A percentile compares a stretch with the other conserved stretches of the same genome.
phyloP scores from a whole-genome alignment of 2,888 invertebrate species.

The Brenthis hecate region DNA sequence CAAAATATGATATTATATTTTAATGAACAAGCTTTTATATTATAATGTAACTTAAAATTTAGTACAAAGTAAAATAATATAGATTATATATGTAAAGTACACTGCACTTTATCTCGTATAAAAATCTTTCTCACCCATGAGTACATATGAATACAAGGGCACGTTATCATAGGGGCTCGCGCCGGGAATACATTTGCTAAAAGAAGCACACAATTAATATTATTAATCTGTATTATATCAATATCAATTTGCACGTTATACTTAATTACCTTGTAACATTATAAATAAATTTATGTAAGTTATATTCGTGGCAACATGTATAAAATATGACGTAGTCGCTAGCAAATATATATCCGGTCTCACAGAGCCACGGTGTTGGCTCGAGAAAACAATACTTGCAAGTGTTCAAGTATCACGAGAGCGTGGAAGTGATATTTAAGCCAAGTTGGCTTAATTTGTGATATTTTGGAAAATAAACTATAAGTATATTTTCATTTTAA shows the following conservation, averaged over 20 bases:
- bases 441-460: too few species aligned
- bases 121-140: conserved; percentile 14
- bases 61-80: conserved; percentile 13
- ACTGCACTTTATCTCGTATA: conserved; percentile 17
- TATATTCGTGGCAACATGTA: too few species aligned
- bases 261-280: neutral
- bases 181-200: conserved; percentile 14
- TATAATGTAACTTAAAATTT: neutral
- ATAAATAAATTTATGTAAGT: conserved; percentile 1
- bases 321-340: neutral
- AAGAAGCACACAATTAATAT: conserved; percentile 6
- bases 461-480: too few species aligned
- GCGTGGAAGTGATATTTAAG: too few species aligned
- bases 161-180: neutral
- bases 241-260: neutral
- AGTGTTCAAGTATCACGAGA: conserved; percentile 14
- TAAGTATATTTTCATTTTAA: too few species aligned
- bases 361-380: neutral
- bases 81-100: conserved; percentile 17
- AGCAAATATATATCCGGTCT: conserved; percentile 12
- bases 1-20: conserved; percentile 21
- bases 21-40: conserved; percentile 2
- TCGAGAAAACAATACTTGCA: neutral
- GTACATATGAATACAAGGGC: conserved; percentile 16
- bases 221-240: neutral